A percentile compares a stretch with the other conserved stretches of the same genome.
Conservation (phyloP, 2,797 vertebrate species). For the Odontamblyopus rebecca region DNA sequence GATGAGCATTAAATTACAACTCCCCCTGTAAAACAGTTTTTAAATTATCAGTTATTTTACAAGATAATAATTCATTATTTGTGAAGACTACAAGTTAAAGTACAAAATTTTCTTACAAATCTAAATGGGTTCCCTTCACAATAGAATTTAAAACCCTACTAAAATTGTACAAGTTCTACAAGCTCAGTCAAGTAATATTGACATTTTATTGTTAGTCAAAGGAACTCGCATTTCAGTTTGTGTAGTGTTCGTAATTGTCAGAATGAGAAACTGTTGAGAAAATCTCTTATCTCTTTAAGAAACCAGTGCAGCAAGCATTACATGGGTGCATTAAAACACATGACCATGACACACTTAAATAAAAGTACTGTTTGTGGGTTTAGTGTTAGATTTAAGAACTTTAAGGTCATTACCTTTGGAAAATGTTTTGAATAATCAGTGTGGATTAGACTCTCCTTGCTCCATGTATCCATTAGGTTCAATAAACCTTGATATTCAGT, state of each 20-base stretch:
- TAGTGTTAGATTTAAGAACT: neutral
- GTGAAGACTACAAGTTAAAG: neutral
- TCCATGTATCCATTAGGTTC: neutral
- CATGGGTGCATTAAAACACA: neutral
- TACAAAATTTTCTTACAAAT: no score
- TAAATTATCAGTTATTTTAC: neutral
- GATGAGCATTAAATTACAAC: conserved; percentile 23
- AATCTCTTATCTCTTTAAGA: neutral
- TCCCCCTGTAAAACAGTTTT: conserved; percentile 39
- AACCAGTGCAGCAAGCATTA: neutral
- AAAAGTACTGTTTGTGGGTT: neutral
- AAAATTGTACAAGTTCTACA: neutral
- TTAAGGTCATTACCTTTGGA: neutral
- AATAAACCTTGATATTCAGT: neutral
- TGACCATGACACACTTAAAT: neutral
- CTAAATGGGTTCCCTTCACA: neutral
- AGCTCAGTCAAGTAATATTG: neutral
- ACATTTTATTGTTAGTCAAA: no score
- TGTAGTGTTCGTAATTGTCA: neutral
- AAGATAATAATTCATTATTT: neutral
- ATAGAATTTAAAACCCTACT: neutral
- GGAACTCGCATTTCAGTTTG: neutral
- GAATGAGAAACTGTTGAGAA: neutral
- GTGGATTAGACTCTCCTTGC: neutral
- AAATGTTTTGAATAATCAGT: neutral